Conservation (phyloP, 2,113 vertebrate genomes). For the Azemiops feae region DNA sequence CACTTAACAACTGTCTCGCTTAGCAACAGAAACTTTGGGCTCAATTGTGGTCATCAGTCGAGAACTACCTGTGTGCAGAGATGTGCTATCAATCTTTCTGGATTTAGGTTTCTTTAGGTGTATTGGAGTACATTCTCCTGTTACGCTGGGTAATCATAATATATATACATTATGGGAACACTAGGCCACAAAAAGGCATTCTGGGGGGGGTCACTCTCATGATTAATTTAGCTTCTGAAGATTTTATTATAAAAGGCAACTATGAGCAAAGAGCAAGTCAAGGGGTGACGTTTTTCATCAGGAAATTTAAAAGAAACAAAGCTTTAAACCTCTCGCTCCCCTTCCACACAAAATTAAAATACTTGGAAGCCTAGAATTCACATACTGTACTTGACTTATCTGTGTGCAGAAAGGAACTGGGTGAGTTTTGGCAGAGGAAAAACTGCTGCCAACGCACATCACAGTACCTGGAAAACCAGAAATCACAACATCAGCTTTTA, state of each 20-base stretch:
- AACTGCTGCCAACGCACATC: background rate
- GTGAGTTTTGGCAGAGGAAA: background rate
- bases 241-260: background rate
- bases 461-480: constrained; percentile 59
- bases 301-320: background rate
- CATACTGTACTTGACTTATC: background rate
- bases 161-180: background rate
- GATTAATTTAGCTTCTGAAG: background rate
- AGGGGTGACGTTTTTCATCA: background rate
- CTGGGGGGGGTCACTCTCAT: background rate
- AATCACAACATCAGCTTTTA: constrained; percentile 84
- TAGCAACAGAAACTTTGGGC: background rate
- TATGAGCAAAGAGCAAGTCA: background rate
- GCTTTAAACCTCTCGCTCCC: background rate
- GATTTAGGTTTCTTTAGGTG: background rate
- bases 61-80: background rate
- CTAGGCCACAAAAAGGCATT: background rate
- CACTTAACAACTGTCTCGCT: background rate
- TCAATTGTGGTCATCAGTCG: background rate
- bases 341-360: background rate
- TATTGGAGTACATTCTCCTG: background rate
- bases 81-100: background rate
- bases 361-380: background rate
- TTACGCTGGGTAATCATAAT: background rate
- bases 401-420: background rate